Evolutionary conservation across 2,888 invertebrate genomes (phyloP).

Genomic region (Hydraecia micacea): DNA sequence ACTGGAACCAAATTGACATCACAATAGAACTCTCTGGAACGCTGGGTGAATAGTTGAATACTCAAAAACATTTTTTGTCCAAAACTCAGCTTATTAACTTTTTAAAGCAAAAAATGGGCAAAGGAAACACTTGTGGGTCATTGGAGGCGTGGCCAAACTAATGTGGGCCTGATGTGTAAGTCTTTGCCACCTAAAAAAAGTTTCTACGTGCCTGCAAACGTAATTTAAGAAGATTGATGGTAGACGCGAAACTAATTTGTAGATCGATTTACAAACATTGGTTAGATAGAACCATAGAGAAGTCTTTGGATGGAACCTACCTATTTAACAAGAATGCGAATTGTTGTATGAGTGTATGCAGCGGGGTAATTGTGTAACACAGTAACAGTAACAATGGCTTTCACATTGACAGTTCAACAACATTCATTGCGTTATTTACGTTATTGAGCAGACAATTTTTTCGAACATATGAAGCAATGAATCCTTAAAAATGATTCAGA

Average conservation of each 20-base stretch:
- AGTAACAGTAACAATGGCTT: neutral
- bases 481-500: neutral
- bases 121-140: conserved; percentile 65
- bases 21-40: conserved; percentile 43
- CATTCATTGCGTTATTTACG: neutral
- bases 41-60: conserved; percentile 22
- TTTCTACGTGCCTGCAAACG: conserved; percentile 11
- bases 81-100: conserved; percentile 65
- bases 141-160: conserved; percentile 52
- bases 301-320: neutral
- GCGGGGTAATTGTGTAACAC: too few species aligned
- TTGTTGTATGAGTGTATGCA: conserved; percentile 17
- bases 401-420: neutral
- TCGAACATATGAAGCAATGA: neutral
- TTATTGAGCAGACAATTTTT: neutral
- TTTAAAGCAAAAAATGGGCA: conserved; percentile 68
- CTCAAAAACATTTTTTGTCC: conserved; percentile 46
- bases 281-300: neutral
- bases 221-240: conserved; percentile 55
- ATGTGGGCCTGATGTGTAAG: conserved; percentile 42
- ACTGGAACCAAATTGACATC: conserved; percentile 34
- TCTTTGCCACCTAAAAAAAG: conserved; percentile 38
- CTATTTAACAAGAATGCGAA: conserved; percentile 8
- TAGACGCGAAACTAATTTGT: conserved; percentile 21
- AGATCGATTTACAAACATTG: conserved; percentile 40